These are phyloP conservation scores for Teleiodes luculella DNA, from an alignment of 2,888 invertebrate genomes.

Conservation along the genomic window DNA sequence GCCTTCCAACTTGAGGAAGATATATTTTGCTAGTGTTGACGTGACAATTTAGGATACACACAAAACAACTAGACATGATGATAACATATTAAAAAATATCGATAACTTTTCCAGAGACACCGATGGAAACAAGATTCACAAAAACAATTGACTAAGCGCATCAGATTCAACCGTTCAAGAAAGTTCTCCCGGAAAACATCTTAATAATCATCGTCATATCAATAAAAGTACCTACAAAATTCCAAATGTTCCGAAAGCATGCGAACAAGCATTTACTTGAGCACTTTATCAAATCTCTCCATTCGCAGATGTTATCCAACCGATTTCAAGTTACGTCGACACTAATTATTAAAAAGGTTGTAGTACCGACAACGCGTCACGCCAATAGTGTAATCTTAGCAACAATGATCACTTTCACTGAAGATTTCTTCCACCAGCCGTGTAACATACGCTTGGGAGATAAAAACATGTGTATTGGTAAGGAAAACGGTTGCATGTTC, in stretches of 20 bases:
- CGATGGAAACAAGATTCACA: too few relatives aligned
- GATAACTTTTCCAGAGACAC: too few relatives aligned
- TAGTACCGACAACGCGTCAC: constrained; percentile 22
- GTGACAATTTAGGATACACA: too few relatives aligned
- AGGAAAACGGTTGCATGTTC: constrained; percentile 2
- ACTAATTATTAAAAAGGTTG: background rate
- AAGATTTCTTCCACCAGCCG: constrained; percentile 13
- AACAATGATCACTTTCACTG: constrained; percentile 40
- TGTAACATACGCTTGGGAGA: constrained; percentile 8
- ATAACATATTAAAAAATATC: too few relatives aligned
- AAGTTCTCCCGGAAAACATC: background rate
- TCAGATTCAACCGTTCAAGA: too few relatives aligned
- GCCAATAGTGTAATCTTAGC: constrained; percentile 23
- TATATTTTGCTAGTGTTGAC: too few relatives aligned
- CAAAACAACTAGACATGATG: too few relatives aligned
- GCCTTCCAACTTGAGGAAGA: too few relatives aligned
- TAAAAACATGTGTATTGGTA: constrained; percentile 11
- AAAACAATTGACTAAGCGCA: too few relatives aligned
- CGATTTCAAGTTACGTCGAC: background rate
- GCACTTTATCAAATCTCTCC: background rate
- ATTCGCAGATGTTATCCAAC: constrained; percentile 1
- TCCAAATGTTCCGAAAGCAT: background rate
- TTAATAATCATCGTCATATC: background rate
- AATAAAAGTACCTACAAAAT: background rate
- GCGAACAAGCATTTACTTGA: background rate